Base-by-base conservation (phyloP, 2,888 invertebrate genomes). In the Fragum sueziense region DNA sequence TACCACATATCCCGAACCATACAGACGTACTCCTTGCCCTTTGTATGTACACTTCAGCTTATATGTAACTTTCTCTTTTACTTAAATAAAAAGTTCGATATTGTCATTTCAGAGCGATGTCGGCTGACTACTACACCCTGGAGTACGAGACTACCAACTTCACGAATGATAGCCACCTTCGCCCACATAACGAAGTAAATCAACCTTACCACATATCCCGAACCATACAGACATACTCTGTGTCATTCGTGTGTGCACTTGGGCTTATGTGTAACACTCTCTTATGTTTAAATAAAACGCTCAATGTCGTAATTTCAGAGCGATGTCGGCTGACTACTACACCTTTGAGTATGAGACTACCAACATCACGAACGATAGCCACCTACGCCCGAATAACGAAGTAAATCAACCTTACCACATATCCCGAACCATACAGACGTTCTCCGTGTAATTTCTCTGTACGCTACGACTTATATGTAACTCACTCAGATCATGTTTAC, bases 31-130 rank as follows among this genome's bases (percentile, higher is more conserved):
- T 68, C 70, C 20, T 95, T 95, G 0, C 97, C 97, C 0, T 89
- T 95, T 0, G 93, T 97, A 0, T 95, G 96, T 2, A 89, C 94
- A 20, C 93, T 96, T 14, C 97, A 97, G 25, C 94, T 95, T 0
- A 91, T 96, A 14, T 97, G 97, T 7, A 97, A 97, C 91, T 93
- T n/a, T n/a, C n/a, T n/a, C n/a, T n/a, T n/a, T n/a, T n/a, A n/a
- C n/a, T n/a, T n/a, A n/a, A n/a, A n/a, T n/a, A n/a, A n/a, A n/a
- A n/a, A n/a, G n/a, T n/a, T n/a, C n/a, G n/a, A n/a, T n/a, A n/a
- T n/a, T n/a, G n/a, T 62, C n/a, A 34, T 62, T 62, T 65, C 65
- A 65, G 65, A 65, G 25, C 14, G 11, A 65, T 65, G 65, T 41
- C 65, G 0, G 27, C 41, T 22, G 65, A 34, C 57, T 54, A 57